A percentile compares a stretch with the other conserved stretches of the same genome.
These are phyloP conservation scores for Nemapogon koenigi DNA, from an alignment of 2,888 invertebrate species.

Conservation along the genomic window DNA sequence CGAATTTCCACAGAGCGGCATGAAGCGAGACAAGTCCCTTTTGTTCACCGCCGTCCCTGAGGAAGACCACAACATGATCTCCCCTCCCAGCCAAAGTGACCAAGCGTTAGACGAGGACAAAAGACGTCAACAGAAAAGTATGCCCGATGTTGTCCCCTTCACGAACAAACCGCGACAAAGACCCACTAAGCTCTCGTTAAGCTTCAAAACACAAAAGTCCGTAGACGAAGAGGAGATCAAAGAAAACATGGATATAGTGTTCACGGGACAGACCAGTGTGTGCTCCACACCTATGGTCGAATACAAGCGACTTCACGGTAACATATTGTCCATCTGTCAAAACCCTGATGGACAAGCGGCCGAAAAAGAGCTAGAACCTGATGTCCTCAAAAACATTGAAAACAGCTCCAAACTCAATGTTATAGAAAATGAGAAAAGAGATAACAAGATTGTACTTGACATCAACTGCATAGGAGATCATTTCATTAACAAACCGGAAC, in stretches of 20 bases:
- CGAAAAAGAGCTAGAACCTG: slow-evolving; percentile 43
- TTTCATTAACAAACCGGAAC: slow-evolving; percentile 54
- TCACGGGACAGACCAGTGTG: slow-evolving; percentile 75
- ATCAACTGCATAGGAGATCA: slow-evolving; percentile 53
- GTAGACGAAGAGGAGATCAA: slow-evolving; percentile 61
- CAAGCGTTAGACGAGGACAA: slow-evolving; percentile 20
- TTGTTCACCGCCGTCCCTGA: slow-evolving; percentile 86
- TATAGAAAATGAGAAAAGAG: slow-evolving; percentile 37
- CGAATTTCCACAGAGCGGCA: slow-evolving; percentile 55
- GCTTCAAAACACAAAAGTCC: slow-evolving; percentile 62
- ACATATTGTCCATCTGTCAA: slow-evolving; percentile 76
- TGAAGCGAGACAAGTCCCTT: slow-evolving; percentile 81
- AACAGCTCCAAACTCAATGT: slow-evolving; percentile 31
- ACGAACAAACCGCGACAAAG: slow-evolving; percentile 54
- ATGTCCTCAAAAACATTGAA: slow-evolving; percentile 45
- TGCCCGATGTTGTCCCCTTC: slow-evolving; percentile 60
- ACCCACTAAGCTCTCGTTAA: slow-evolving; percentile 65
- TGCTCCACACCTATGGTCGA: slow-evolving; percentile 83
- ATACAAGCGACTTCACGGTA: slow-evolving; percentile 75
- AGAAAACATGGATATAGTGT: slow-evolving; percentile 57
- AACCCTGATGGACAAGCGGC: slow-evolving; percentile 65
- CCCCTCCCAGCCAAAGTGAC: slow-evolving; percentile 34
- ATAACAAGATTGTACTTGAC: slow-evolving; percentile 41
- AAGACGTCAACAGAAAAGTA: slow-evolving; percentile 29
- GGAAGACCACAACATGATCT: slow-evolving; percentile 68